Conservation (phyloP, 2,113 vertebrate species). For the Psammodynastes pulverulentus region DNA sequence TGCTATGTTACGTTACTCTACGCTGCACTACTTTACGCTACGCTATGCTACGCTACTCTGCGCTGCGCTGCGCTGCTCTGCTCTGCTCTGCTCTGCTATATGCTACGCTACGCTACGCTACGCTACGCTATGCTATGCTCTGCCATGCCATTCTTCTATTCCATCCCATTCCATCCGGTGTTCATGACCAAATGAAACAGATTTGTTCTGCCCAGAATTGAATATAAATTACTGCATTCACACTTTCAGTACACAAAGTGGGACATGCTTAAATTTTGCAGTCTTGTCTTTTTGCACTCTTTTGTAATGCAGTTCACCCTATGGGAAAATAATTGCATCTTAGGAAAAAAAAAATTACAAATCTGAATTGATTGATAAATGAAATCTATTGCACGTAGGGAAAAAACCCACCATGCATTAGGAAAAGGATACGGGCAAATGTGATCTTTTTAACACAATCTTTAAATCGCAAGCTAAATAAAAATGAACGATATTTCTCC, state of each 20-base stretch:
- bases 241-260: neutral
- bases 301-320: neutral
- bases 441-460: neutral
- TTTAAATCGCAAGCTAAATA: neutral
- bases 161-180: neutral
- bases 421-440: neutral
- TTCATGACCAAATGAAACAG: neutral
- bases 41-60: too few relatives aligned
- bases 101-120: too few relatives aligned
- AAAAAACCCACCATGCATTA: neutral
- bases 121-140: too few relatives aligned
- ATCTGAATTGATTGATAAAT: neutral
- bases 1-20: too few relatives aligned
- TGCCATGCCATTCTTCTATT: too few relatives aligned
- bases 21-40: too few relatives aligned
- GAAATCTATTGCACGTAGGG: neutral
- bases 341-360: neutral
- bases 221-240: neutral
- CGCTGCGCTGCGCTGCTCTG: too few relatives aligned
- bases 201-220: neutral
- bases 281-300: too few relatives aligned
- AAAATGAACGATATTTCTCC: neutral
- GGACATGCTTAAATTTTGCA: neutral
- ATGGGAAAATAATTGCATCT: neutral
- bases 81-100: too few relatives aligned